Conservation (phyloP, 2,888 invertebrate genomes). For the Neuroscelio doddi region DNA sequence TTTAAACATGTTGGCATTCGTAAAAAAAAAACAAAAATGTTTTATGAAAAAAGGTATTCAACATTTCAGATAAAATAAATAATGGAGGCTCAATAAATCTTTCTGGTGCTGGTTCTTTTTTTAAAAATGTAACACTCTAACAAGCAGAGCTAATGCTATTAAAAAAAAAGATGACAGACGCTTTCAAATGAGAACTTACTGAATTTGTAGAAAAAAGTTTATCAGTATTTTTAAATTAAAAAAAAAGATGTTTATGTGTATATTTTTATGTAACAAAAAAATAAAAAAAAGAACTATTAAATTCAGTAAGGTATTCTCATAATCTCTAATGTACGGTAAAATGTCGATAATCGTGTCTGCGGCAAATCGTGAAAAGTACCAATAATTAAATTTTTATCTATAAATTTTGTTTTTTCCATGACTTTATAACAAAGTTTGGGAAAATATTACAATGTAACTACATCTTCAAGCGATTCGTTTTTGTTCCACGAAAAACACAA, state of each 20-base stretch:
- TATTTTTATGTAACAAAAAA: too few species aligned
- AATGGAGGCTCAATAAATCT: constrained; percentile 25
- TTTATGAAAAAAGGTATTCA: constrained; percentile 2
- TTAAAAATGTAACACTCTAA: constrained; percentile 35
- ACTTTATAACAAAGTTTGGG: neutral
- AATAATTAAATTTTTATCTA: too few species aligned
- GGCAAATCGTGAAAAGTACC: neutral
- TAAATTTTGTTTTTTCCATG: neutral
- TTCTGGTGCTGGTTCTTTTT: constrained; percentile 43
- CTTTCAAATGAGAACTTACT: neutral
- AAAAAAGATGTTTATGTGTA: too few species aligned
- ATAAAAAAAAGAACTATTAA: too few species aligned
- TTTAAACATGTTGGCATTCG: neutral
- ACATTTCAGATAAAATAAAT: constrained; percentile 32
- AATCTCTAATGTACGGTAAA: too few species aligned
- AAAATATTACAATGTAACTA: neutral
- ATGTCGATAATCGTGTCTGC: neutral
- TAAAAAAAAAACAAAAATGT: too few species aligned
- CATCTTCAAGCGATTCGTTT: constrained; percentile 1
- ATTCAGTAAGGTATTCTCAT: too few species aligned
- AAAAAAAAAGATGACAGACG: constrained; percentile 2
- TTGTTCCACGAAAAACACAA: neutral
- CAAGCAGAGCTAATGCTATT: constrained; percentile 34
- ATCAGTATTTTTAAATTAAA: too few species aligned
- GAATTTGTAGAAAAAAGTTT: constrained; percentile 2